phyloP scores from a whole-genome alignment of 2,797 vertebrate species.

The Chanos chanos region DNA sequence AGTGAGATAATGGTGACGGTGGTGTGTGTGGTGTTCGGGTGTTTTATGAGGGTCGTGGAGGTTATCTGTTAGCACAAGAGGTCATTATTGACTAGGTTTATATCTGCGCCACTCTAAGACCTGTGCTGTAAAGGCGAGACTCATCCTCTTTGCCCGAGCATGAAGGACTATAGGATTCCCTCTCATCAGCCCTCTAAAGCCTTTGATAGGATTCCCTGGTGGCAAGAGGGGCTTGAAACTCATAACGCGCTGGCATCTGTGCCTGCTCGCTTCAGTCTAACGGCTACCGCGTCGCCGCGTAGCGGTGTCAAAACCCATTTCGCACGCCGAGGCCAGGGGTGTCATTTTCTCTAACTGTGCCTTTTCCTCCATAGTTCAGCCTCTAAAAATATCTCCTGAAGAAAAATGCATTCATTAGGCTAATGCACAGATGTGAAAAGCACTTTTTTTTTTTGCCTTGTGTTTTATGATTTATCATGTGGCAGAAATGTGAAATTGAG shows the following conservation, averaged over 20 bases:
- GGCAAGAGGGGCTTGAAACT: conserved; percentile 47
- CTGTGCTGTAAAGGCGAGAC: conserved; percentile 33
- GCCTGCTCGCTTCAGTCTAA: conserved; percentile 25
- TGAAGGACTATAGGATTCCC: conserved; percentile 46
- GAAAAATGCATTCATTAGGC: conserved; percentile 70
- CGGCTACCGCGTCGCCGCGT: conserved; percentile 37
- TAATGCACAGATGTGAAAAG: conserved; percentile 62
- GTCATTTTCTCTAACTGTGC: conserved; percentile 42
- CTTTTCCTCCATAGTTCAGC: conserved; percentile 33
- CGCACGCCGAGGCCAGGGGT: conserved; percentile 34
- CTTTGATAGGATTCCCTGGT: conserved; percentile 51
- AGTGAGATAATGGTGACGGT: conserved; percentile 3
- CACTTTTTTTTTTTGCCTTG: conserved; percentile 49
- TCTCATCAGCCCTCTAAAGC: conserved; percentile 48
- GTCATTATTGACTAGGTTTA: conserved; percentile 6
- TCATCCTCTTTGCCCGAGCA: conserved; percentile 22
- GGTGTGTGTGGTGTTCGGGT: not conserved
- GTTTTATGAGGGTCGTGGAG: not conserved
- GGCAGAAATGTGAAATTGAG: conserved; percentile 70
- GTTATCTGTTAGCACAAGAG: not conserved
- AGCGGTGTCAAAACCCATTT: conserved; percentile 43
- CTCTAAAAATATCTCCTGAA: conserved; percentile 39
- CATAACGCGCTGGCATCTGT: conserved; percentile 35
- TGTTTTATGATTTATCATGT: conserved; percentile 69
- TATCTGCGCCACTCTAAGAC: conserved; percentile 17